A percentile compares a stretch with the other conserved stretches of the same genome.
Conservation (phyloP, 2,888 invertebrate species). For the Onthophagus sagittarius region DNA sequence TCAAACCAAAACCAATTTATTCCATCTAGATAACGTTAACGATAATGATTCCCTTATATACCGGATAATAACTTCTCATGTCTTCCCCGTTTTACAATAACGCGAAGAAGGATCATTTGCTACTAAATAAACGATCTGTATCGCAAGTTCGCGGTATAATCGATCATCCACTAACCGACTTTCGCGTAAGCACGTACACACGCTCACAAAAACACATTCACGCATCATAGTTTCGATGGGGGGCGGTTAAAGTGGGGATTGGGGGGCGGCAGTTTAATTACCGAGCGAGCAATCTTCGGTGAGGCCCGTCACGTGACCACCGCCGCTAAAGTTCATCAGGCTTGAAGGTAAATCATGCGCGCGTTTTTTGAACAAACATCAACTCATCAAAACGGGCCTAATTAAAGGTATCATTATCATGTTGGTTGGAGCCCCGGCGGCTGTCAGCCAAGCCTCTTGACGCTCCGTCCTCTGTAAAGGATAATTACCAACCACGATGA, state of each 20-base stretch:
- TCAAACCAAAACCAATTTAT: neutral
- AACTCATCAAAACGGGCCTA: constrained; percentile 44
- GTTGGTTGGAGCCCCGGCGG: constrained; percentile 37
- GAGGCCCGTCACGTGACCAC: constrained; percentile 27
- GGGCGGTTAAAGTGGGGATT: neutral
- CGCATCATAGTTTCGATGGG: neutral
- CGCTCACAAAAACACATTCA: neutral
- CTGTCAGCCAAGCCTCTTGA: constrained; percentile 40
- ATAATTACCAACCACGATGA: constrained; percentile 36
- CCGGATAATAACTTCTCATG: neutral
- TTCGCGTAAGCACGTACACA: neutral
- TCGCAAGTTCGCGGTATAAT: neutral
- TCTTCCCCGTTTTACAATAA: neutral
- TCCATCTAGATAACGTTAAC: neutral
- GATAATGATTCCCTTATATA: neutral
- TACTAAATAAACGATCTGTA: neutral
- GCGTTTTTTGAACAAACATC: constrained; percentile 44
- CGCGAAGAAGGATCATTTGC: neutral
- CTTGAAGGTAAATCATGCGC: constrained; percentile 32
- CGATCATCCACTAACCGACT: neutral
- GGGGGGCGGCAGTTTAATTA: constrained; percentile 25
- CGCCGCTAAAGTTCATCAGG: constrained; percentile 30
- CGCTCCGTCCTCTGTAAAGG: constrained; percentile 40
- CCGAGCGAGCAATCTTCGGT: constrained; percentile 27
- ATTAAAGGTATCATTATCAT: constrained; percentile 49